phyloP scores from a whole-genome alignment of 1,140 invertebrate genomes.

The Aphelenchoides besseyi region DNA sequence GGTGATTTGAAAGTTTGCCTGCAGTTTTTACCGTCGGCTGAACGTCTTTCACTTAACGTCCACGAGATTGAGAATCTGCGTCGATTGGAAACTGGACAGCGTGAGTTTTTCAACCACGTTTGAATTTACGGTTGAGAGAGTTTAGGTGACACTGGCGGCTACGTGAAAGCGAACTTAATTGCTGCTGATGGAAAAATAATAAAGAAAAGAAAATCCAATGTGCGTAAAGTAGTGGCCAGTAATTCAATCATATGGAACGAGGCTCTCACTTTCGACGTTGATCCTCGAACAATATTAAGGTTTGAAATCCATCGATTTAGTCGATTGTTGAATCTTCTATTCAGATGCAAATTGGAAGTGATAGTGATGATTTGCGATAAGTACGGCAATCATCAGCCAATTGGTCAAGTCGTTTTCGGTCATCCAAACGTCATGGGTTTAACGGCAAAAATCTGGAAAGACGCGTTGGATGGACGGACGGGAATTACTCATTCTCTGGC shows the following conservation, averaged over 20 bases:
- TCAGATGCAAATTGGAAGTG: conserved; percentile 14
- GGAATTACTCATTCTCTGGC: too few species aligned
- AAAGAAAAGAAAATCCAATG: conserved; percentile 9
- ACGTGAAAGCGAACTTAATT: conserved; percentile 7
- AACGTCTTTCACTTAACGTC: conserved; percentile 16
- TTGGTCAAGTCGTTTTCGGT: conserved; percentile 6
- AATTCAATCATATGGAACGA: conserved; percentile 8
- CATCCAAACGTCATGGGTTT: not conserved
- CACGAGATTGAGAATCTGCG: not conserved
- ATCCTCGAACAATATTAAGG: not conserved
- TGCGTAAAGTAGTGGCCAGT: not conserved
- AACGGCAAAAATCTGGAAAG: not conserved
- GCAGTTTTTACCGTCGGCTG: conserved; percentile 6
- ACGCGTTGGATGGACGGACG: too few species aligned
- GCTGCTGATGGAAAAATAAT: not conserved
- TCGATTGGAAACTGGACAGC: not conserved
- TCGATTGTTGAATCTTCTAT: not conserved
- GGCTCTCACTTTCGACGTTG: conserved; percentile 13
- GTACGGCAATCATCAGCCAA: not conserved
- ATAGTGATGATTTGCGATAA: not conserved
- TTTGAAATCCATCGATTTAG: not conserved
- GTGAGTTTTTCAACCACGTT: not conserved
- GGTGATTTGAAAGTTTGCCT: conserved; percentile 11
- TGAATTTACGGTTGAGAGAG: too few species aligned
- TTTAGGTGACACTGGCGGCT: conserved; percentile 1